A percentile compares a stretch with the other conserved stretches of the same genome.
Evolutionary conservation across 2,113 vertebrate species (phyloP).

Genomic region (Steatornis caripensis): DNA sequence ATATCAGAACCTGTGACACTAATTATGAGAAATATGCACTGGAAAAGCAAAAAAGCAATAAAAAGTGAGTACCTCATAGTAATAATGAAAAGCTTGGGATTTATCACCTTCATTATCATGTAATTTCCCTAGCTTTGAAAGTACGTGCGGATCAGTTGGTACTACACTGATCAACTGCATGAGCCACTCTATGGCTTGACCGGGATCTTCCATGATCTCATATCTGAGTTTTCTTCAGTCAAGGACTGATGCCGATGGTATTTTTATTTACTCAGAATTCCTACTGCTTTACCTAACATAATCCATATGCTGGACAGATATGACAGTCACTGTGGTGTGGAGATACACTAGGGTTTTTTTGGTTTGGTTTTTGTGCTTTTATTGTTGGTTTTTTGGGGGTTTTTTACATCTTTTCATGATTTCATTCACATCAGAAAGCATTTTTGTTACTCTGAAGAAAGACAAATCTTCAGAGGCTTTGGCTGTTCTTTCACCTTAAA

Average conservation of each 20-base stretch:
- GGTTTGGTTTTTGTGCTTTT: too few relatives aligned
- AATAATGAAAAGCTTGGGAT: conserved; percentile 93
- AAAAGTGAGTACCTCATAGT: conserved; percentile 81
- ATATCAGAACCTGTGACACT: neutral
- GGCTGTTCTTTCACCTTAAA: neutral
- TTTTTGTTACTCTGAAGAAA: neutral
- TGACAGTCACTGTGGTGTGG: neutral
- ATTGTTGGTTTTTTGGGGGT: too few relatives aligned
- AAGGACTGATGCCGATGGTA: conserved; percentile 35
- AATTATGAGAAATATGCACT: neutral
- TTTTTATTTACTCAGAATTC: neutral
- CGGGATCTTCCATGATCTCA: conserved; percentile 87
- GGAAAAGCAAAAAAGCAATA: neutral
- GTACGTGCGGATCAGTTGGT: conserved; percentile 85
- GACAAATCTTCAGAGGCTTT: neutral
- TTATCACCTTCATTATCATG: conserved; percentile 91
- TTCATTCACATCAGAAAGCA: neutral
- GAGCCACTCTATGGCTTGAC: conserved; percentile 91
- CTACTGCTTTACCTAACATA: neutral
- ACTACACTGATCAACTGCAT: conserved; percentile 89
- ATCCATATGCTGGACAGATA: neutral
- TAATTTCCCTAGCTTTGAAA: conserved; percentile 89
- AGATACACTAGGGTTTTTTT: neutral
- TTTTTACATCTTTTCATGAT: neutral
- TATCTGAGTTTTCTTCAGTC: conserved; percentile 79